Evolutionary conservation across 1,140 invertebrate genomes (phyloP), one percentile per base, ranked within the genome.

Genomic region (Bombus balteatus): DNA sequence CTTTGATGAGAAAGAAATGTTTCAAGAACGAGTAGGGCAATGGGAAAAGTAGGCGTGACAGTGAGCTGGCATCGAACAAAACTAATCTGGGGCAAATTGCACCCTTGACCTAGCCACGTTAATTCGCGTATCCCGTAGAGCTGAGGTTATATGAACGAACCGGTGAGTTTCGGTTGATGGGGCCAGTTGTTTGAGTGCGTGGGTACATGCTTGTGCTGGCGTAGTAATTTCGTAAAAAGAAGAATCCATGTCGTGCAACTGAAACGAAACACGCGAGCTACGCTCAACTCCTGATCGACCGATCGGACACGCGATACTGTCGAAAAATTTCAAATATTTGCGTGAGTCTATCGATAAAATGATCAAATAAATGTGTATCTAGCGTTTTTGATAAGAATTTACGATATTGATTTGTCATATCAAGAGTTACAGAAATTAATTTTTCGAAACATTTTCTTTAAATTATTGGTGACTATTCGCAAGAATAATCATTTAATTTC

Each of bases 31-130:
- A 47, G 32, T 34, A 3, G 13, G 9, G 25, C 32, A 73, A 77
- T 41, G 32, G 28, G 18, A n/a, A 66, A 53, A 70, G 34, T 28
- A 83, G 57, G 57, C 32, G 62, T 57, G 59, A 73, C 68, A 62
- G 28, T 13, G 22, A 73, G 82, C 86, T n/a, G 72, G 87, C 90
- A 87, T 73, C 85, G 81, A 68, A 62, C 81, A 86, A 85, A 85
- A 87, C 81, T 83, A 88, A 93, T 93, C 77, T 83, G 82, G 75
- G 79, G 82, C 80, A 88, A 91, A 93, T 92, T 88, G 91, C 88
- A 93, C 92, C 92, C 92, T 93, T 93, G 92, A 93, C 92, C 92
- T 91, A 91, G 81, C 72, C 81, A 90, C 84, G 76, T n/a, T 82
- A 83, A 90, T 82, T 82, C 71, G 81, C 62, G 73, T 82, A 78